A percentile compares a stretch with the other conserved stretches of the same genome.
Evolutionary conservation across 2,797 vertebrate species (phyloP).

Genomic region (Hybognathus amarus): DNA sequence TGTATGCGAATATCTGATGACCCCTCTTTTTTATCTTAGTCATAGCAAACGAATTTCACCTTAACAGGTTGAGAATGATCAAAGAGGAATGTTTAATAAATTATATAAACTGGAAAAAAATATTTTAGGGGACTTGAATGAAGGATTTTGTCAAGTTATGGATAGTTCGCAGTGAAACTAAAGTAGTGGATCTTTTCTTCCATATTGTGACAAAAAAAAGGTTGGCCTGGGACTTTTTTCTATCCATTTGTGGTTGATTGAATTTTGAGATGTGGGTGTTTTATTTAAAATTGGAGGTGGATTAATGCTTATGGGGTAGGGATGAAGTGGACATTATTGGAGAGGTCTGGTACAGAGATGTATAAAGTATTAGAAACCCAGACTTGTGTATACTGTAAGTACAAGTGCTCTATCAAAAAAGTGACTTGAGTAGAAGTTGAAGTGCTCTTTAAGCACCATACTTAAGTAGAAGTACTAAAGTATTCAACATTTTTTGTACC

Average conservation of each 20-base stretch:
- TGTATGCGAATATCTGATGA: background rate
- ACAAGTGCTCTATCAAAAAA: too few species aligned
- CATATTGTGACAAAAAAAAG: background rate
- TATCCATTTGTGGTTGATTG: background rate
- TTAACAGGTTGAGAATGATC: background rate
- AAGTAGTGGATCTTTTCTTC: background rate
- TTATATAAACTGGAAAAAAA: background rate
- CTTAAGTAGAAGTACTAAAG: too few species aligned
- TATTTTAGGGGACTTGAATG: background rate
- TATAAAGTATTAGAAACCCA: too few species aligned
- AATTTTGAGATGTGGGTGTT: too few species aligned
- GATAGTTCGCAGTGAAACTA: background rate
- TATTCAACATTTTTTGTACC: too few species aligned
- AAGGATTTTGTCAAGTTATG: background rate
- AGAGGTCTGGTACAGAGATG: background rate
- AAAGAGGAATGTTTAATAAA: background rate
- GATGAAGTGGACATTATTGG: background rate
- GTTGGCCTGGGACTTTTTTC: background rate
- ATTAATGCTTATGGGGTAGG: background rate
- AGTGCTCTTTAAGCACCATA: too few species aligned
- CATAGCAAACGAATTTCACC: background rate
- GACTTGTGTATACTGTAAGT: too few species aligned
- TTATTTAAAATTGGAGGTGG: background rate
- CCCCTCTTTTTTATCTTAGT: background rate
- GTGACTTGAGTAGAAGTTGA: too few species aligned